Evolutionary conservation across 2,113 vertebrate species (phyloP), one percentile per base, ranked within the genome.

Genomic region (Semnopithecus entellus): DNA sequence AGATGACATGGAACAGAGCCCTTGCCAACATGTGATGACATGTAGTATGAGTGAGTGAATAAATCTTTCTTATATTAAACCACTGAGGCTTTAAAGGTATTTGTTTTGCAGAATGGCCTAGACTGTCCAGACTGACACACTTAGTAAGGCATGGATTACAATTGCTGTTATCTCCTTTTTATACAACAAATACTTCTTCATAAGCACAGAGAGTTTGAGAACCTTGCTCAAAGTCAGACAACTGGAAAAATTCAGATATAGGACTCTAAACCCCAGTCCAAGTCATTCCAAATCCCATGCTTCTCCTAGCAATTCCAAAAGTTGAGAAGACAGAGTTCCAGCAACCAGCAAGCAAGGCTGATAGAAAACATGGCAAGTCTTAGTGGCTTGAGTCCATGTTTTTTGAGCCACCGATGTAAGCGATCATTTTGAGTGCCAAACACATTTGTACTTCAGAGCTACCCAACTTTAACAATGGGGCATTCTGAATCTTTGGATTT

Each of bases 401-500:
- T 48, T 50, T 25, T 72, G 61, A 92, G 59, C 38, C 72, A 75
- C 20, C 14, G 22, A 3, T 66, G 23, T 70, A 52, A 78, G 16
- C 59, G 68, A 8, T 22, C n/a, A 43, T 43, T 81, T 38, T 48
- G 59, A 85, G 50, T 88, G 88, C 38, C 88, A 93, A 87, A 83
- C 4, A 8, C 48, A 80, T 94, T 89, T 96, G 83, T 64, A 95
- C 32, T 91, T 92, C 68, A 97, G 94, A 95, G 82, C 80, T 61
- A 0, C 8, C 91, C 85, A 57, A 70, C 80, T 94, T 79, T 50
- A 96, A 95, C 32, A 83, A 86, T 35, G 96, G 97, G 78, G 96
- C n/a, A 76, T 90, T 94, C 78, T 48, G 68, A 88, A 76, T 68
- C 81, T 95, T 95, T 84, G 70, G n/a, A 82, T 88, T 43, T 16